Evolutionary conservation across 1,140 invertebrate genomes (phyloP), one percentile per base, ranked within the genome.

Genomic region (Lordiphosa mommai): DNA sequence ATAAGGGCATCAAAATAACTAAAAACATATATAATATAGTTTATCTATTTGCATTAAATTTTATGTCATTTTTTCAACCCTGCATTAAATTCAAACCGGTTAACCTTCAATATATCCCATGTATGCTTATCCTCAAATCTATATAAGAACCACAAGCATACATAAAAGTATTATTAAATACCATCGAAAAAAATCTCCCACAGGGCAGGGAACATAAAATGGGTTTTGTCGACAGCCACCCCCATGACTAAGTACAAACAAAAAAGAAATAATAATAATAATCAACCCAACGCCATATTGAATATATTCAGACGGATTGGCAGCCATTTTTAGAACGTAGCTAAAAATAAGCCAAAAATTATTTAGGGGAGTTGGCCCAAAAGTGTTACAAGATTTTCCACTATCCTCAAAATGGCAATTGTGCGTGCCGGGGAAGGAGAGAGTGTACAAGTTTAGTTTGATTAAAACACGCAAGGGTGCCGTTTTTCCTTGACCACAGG

Each of bases 181-280:
- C 44, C 44, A 33, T 33, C 44, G 44, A 16, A 12, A 33, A 8
- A 47, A 29, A 33, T 47, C 13, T 47, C 44, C 44, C 44, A 47
- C 44, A 47, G 44, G 44, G 44, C 44, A 30, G 44, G 44, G 44
- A 47, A 47, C 44, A 47, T 47, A 47, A 47, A 47, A 47, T 33
- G 44, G 29, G 29, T 47, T 32, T 47, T 33, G 12, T 9, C 16
- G 44, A 3, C 30, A 47, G 44, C 44, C 44, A 47, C 44, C 44
- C 27, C 44, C 44, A 47, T 33, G 44, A 29, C 12, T 33, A 47
- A 47, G 27, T 10, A 32, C 44, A 47, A 17, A 33, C 27, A 47
- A 8, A 46, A 46, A 30, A 47, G 32, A 17, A 47, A 12, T 16
- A 7, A 46, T n/a, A 30, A 46, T 6, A 32, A 46, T 14, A 13